Percentiles rank a stretch among this genome's conserved stretches.
Evolutionary conservation across 2,797 vertebrate species (phyloP).

Genomic region (Clarias laeviceps): DNA sequence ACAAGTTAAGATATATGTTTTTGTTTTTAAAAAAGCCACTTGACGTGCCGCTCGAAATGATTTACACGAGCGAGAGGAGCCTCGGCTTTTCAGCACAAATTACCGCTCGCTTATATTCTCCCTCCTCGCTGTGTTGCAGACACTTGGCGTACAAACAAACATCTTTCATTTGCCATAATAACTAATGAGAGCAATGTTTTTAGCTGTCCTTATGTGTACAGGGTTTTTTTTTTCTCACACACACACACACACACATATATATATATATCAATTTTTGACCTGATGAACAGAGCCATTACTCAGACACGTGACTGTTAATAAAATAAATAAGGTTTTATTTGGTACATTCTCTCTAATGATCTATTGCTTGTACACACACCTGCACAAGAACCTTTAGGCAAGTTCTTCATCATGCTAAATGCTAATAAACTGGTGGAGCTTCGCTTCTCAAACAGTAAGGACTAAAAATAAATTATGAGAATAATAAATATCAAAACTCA

Average conservation of each 20-base stretch:
- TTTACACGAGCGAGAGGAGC: background rate
- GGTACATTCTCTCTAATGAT: background rate
- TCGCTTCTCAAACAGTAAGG: background rate
- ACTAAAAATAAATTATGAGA: background rate
- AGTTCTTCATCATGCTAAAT: background rate
- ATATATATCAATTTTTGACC: background rate
- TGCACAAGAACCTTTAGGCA: background rate
- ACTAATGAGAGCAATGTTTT: background rate
- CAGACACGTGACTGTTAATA: background rate
- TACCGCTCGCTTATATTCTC: background rate
- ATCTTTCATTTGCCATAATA: background rate
- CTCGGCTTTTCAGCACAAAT: background rate
- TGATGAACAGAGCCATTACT: background rate
- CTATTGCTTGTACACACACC: background rate
- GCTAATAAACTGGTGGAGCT: background rate
- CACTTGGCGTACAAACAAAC: background rate
- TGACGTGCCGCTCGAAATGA: background rate
- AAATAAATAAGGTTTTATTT: background rate
- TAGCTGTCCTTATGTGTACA: background rate
- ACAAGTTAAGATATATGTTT: background rate
- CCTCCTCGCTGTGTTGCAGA: background rate
- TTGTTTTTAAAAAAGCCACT: background rate
- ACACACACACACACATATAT: background rate
- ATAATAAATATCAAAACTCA: background rate
- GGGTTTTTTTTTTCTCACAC: background rate